Percentiles rank a stretch among this genome's conserved stretches.
These are phyloP conservation scores for Lasioglossum vierecki DNA, from an alignment of 2,888 invertebrate genomes.

Conservation along the genomic window DNA sequence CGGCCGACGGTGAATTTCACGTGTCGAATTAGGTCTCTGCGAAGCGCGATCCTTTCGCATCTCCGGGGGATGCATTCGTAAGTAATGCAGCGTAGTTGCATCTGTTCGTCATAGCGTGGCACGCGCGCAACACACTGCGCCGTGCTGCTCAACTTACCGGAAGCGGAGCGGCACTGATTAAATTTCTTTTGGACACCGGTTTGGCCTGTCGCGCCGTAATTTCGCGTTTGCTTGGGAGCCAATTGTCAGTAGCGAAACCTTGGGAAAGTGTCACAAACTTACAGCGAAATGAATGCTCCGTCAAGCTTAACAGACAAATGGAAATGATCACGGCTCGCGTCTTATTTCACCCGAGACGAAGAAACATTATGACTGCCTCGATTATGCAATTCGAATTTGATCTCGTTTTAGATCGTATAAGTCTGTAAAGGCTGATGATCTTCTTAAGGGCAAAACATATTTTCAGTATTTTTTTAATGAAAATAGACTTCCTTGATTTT, in stretches of 20 bases:
- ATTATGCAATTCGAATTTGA: too few relatives aligned
- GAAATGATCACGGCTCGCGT: background rate
- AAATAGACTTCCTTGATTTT: too few relatives aligned
- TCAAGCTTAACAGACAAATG: background rate
- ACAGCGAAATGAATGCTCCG: background rate
- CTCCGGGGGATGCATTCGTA: slow-evolving; percentile 5
- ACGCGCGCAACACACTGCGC: background rate
- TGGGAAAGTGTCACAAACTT: slow-evolving; percentile 28
- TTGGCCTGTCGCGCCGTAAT: slow-evolving; percentile 13
- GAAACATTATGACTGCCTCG: background rate
- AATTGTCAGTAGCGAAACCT: slow-evolving; percentile 9
- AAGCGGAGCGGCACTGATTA: slow-evolving; percentile 44
- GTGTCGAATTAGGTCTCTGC: slow-evolving; percentile 18
- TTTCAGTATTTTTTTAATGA: too few relatives aligned
- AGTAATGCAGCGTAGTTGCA: slow-evolving; percentile 30
- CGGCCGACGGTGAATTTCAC: slow-evolving; percentile 13
- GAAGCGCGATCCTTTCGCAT: slow-evolving; percentile 17
- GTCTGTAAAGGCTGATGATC: too few relatives aligned
- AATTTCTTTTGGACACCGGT: slow-evolving; percentile 46
- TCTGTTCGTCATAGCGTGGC: slow-evolving; percentile 33
- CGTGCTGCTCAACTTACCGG: slow-evolving; percentile 20
- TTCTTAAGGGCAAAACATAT: too few relatives aligned
- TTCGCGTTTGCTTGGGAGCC: slow-evolving; percentile 12
- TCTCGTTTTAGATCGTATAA: too few relatives aligned
- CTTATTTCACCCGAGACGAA: background rate